Percentiles rank a stretch among this genome's conserved stretches.
phyloP scores from a whole-genome alignment of 2,113 vertebrate genomes.

The Cinclus cinclus region DNA sequence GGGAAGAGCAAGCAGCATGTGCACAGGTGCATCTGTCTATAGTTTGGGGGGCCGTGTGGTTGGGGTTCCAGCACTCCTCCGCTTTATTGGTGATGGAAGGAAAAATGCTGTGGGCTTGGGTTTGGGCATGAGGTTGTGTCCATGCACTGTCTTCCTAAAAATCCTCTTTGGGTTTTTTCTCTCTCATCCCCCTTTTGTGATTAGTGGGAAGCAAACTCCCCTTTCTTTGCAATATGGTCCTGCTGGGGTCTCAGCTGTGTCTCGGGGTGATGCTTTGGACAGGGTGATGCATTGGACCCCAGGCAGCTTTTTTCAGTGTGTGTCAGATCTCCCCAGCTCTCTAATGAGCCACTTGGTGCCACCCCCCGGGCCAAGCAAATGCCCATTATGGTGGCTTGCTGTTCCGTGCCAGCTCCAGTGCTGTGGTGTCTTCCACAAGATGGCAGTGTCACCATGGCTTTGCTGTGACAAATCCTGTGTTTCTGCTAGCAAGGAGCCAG shows the following conservation, averaged over 20 bases:
- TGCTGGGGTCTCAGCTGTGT: neutral
- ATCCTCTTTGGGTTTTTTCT: neutral
- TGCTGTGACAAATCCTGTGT: neutral
- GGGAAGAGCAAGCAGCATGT: neutral
- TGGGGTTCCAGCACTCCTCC: neutral
- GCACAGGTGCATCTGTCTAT: rapidly evolving
- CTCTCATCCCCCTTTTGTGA: neutral
- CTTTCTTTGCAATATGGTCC: neutral
- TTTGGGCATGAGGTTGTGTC: neutral
- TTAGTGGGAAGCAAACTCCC: neutral
- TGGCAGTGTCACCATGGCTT: slow-evolving; percentile 34
- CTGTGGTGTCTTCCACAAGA: slow-evolving; percentile 16
- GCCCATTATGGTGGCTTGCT: neutral
- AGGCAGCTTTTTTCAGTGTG: neutral
- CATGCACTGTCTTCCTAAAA: neutral
- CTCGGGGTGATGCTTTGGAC: rapidly evolving
- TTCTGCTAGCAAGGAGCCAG: neutral
- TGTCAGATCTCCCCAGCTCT: neutral
- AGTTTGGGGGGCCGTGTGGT: neutral
- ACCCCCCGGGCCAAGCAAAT: neutral
- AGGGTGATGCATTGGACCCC: neutral
- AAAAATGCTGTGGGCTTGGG: neutral
- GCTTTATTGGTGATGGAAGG: neutral
- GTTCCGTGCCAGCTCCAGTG: rapidly evolving
- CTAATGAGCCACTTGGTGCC: neutral